A percentile compares a stretch with the other conserved stretches of the same genome.
Evolutionary conservation across 2,113 vertebrate species (phyloP).

Genomic region (Dipodomys stephensi): DNA sequence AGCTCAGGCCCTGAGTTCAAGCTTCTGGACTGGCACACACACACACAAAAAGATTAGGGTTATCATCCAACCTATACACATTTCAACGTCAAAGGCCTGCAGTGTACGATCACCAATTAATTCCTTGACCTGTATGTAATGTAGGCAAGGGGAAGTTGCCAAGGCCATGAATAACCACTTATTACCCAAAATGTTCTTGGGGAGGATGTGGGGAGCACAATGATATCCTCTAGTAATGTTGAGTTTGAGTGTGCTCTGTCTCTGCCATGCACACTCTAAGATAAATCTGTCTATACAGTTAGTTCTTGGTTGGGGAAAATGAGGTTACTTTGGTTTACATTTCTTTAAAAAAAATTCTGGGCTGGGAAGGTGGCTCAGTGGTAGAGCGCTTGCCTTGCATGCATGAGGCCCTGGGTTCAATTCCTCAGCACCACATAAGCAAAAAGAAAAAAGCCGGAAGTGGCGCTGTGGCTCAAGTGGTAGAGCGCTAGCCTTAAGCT

Average conservation of each 20-base stretch:
- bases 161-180: background rate
- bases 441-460: no score
- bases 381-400: no score
- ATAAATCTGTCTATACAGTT: background rate
- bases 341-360: background rate
- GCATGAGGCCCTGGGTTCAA: no score
- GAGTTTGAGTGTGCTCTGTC: background rate
- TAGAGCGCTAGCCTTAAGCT: no score
- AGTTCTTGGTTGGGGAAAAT: background rate
- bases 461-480: no score
- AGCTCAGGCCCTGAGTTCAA: no score
- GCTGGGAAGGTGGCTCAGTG: no score
- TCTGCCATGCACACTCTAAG: background rate
- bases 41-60: background rate
- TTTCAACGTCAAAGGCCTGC: background rate
- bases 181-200: background rate
- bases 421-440: no score
- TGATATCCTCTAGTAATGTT: background rate
- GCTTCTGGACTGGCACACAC: no score
- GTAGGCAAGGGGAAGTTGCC: background rate
- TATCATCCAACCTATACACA: background rate
- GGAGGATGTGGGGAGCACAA: background rate
- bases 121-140: background rate
- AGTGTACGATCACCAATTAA: constrained; percentile 3
- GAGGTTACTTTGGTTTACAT: background rate